phyloP scores from a whole-genome alignment of 2,888 invertebrate species.

The Phoronis australis region DNA sequence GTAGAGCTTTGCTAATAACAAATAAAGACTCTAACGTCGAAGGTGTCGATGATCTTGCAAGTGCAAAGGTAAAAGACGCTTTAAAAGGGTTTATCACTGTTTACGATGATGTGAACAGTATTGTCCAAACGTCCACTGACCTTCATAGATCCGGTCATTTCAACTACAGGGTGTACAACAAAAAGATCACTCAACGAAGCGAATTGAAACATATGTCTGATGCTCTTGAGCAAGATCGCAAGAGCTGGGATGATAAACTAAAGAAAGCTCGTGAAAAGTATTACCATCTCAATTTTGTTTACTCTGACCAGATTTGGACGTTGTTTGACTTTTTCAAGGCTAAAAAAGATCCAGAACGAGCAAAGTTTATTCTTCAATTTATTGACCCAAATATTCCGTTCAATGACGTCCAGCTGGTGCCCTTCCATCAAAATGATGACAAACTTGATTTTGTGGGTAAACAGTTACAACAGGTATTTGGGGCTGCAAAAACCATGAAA shows the following conservation, averaged over 20 bases:
- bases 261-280: constrained; percentile 6
- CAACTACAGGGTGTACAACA: constrained; percentile 3
- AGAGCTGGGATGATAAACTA: constrained; percentile 4
- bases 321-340: constrained; percentile 14
- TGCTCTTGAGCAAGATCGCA: constrained; percentile 1
- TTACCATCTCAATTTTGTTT: constrained; percentile 19
- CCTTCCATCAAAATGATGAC: neutral
- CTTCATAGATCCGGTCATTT: constrained; percentile 16
- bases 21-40: constrained; percentile 6
- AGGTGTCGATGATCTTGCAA: neutral
- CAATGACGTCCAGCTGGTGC: neutral
- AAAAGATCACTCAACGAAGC: neutral
- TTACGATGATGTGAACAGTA: constrained; percentile 13
- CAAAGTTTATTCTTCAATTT: constrained; percentile 12
- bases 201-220: neutral
- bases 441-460: neutral
- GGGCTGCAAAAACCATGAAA: constrained; percentile 10
- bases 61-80: neutral
- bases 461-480: neutral
- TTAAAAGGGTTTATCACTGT: neutral
- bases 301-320: constrained; percentile 17
- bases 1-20: constrained; percentile 19
- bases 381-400: constrained; percentile 13
- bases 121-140: constrained; percentile 4
- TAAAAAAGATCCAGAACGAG: neutral